Evolutionary conservation across 2,113 vertebrate genomes (phyloP), one percentile per base, ranked within the genome.

Genomic region (Ceratotherium simum): DNA sequence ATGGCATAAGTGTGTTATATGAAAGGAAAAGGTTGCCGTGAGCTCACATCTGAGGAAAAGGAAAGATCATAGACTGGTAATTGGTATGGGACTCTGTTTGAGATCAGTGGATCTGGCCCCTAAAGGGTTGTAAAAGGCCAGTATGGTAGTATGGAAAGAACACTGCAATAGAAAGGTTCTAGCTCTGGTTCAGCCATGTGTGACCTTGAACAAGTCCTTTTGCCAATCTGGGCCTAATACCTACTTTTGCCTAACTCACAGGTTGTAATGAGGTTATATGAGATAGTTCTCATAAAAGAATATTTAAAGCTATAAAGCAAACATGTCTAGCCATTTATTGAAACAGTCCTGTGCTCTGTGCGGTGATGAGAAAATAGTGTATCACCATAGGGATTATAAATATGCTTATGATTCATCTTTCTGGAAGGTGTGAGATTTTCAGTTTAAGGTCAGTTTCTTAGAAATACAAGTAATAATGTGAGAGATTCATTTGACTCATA

Each of bases 371-470:
- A 56, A 70, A 46, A 83, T 79, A 91, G 88, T 67, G 21, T 85
- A 80, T 80, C 67, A 62, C 78, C 58, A 76, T 64, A 90, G 31
- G 11, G 29, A 80, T 85, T n/a, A 85, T 67, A 95, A 58, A 46
- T 48, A 72, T 75, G 2, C 29, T 95, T 95, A 60, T 70, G 39
- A 90, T 51, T 83, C 39, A 90, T 85, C 58, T 81, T 96, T 90
- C 65, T 90, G 39, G 39, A 85, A 54, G 10, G 29, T 90, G 11
- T 84, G 70, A 80, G 25, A 58, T 84, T 65, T 90, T 84, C 54
- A 70, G 33, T 67, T 97, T 83, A 48, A 85, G n/a, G 13, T 62
- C 33, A 81, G 6, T 90, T 95, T 97, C 84, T 94, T 75, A 67
- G 42, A 94, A 29, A 56, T 92, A 23, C 20, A 56, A 65, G 48